Base-by-base conservation (phyloP, 2,797 vertebrate genomes). In the Lindbergichthys nudifrons region DNA sequence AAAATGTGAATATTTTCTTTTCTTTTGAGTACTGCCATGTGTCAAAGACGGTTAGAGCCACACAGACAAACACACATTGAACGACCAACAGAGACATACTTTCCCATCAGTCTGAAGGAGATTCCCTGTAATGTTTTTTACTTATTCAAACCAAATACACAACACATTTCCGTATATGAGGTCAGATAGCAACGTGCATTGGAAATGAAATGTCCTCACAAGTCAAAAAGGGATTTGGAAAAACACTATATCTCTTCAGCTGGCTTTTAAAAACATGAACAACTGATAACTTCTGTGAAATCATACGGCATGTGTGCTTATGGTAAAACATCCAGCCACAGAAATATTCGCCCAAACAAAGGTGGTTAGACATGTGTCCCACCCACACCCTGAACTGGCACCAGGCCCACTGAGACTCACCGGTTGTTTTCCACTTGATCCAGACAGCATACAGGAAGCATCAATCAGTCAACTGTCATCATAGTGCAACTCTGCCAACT, bases 401-500 rank as follows among this genome's bases (percentile, higher is more conserved):
- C 8, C 6, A 10, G 23, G 54, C 73, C 69, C 48, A 45, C 46
- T 36, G 58, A 82, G 64, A 79, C 61, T 71, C 61, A 71, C 45
- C 3, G 18, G 70, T 73, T 81, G 72, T 83, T 88, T 88, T 85
- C 77, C 75, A 86, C 51, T 70, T 66, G 13, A 72, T 67, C 42
- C 62, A 89, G 70, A 83, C 73, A 86, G 5, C 63, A 36, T 36
- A 36, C 32, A 79, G 56, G 53, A 87, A 68, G 43, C 82, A 84
- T 80, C 80, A 82, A 61, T 89, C 82, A 84, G 26, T 84, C 65
- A 57, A 4, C 67, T 58, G 41, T 82, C 73, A 85, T 88, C 71
- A 81, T 67, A 80, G 60, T 18, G n/a, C 39, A 9, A 68, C 5
- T 1, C 46, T 65, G 78, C 69, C 79, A 86, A 69, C 80, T 65